Evolutionary conservation across 2,888 invertebrate genomes (phyloP), one percentile per base, ranked within the genome.

Genomic region (Halictus quadricinctus): DNA sequence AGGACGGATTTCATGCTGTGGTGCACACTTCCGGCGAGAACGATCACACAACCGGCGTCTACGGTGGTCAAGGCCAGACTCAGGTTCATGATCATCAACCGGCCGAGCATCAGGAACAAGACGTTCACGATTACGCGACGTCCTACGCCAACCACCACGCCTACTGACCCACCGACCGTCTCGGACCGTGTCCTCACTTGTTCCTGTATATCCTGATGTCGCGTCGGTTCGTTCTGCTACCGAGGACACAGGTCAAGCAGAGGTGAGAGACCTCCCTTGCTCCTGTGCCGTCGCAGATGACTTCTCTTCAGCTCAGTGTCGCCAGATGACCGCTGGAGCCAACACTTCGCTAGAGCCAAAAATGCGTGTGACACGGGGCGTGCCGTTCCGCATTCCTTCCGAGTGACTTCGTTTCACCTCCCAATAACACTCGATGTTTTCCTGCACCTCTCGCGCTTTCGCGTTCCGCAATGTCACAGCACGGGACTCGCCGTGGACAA

Each of bases 1-100:
- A 94, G 83, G 93, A 93, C 36, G 95, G 95, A 82, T 95, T 95
- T 91, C 94, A 94, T 85, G 95, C 95, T 18, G 92, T 92, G 50
- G 95, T 95, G 25, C 94, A 94, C 87, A 94, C 93, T 83, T 92
- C 93, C 85, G 94, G 94, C 48, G 93, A 94, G 82, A 94, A 94
- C 83, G 93, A 94, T 86, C 94, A 94, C 84, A 91, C 92, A 29
- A 91, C 90, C 29, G 92, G 89, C n/a, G 90, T 91, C 75, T 93
- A 94, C 72, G 91, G 88, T 15, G 91, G 91, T 74, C 92, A 93
- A 77, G 90, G 90, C 10, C 91, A 92, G 43, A 86, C 74, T 5
- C 90, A 91, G 29, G 87, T 86, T 82, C 88, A 88, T 69, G 81
- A 85, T 48, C 87, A 88, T 7, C 81, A 72, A 18, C 29, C 15